Evolutionary conservation across 2,888 invertebrate species (phyloP), one percentile per base, ranked within the genome.

Genomic region (Pollenia amentaria): DNA sequence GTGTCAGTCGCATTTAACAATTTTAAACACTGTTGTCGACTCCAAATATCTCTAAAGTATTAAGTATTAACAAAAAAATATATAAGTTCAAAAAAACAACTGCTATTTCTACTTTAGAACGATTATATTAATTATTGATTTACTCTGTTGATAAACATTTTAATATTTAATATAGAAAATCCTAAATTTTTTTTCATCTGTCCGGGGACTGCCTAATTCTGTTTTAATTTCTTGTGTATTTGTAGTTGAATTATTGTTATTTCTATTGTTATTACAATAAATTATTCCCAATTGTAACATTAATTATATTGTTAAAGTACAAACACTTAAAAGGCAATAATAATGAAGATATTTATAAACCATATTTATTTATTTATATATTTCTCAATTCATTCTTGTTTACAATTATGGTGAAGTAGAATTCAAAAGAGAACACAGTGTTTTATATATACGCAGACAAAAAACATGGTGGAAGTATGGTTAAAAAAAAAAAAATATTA

Each of bases 231-330:
- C 18, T 16, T 16, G 16, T 10, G 9, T n/a, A 16, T 16, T 40
- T 44, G 10, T 73, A 29, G n/a, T 42, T 64, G 11, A 11, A 16
- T 11, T 18, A 42, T 46, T 60, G 29, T 16, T 46, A 38, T 46
- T 11, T 16, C 46, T 53, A 21, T 18, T 62, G 42, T 62, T 78
- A n/a, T 70, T 62, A 73, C 38, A 48, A 55, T 44, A 44, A 55
- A 73, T 78, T 78, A 84, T 84, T 78, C 78, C 77, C 84, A 78
- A 84, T 67, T 67, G 83, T 72, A 51, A 77, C 53, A 77, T 75
- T 82, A 69, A 82, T 76, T 69, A 76, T 70, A 82, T 62, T 65
- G 65, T 78, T 78, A n/a, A 42, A 65, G 65, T 42, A 60, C 73
- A 77, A 78, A 55, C 77, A 84, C 77, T 84, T 84, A 73, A 72